phyloP scores from a whole-genome alignment of 2,888 invertebrate species.

The Nymphalis c-album region DNA sequence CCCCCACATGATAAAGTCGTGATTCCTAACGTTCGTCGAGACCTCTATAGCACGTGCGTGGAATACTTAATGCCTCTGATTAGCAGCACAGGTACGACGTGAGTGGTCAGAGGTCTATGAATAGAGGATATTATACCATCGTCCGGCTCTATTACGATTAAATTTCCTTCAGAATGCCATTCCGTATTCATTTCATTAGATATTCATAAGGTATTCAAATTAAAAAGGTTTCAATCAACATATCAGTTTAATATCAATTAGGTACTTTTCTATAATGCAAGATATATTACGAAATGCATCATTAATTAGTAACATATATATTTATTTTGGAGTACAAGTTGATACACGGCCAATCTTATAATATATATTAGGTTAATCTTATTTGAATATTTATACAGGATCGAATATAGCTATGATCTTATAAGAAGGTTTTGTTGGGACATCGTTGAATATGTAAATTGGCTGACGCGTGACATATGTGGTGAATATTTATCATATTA shows the following conservation, averaged over 20 bases:
- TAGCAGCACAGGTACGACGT: constrained; percentile 49
- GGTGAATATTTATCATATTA: too few species aligned
- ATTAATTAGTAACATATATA: not conserved
- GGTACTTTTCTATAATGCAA: too few species aligned
- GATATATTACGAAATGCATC: too few species aligned
- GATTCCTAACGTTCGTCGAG: constrained; percentile 23
- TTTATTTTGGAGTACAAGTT: not conserved
- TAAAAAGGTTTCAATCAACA: too few species aligned
- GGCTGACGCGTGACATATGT: not conserved
- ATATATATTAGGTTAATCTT: not conserved
- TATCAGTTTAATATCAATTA: too few species aligned
- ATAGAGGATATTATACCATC: not conserved
- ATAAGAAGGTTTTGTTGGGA: constrained; percentile 14
- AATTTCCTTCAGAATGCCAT: not conserved
- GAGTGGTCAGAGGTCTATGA: constrained; percentile 14
- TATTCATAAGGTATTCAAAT: too few species aligned
- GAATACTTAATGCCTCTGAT: constrained; percentile 58
- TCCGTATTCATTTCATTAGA: too few species aligned
- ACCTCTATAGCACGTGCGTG: constrained; percentile 48
- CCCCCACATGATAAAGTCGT: constrained; percentile 24
- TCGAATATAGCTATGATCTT: constrained; percentile 15
- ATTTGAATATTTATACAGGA: constrained; percentile 20
- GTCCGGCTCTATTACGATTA: not conserved
- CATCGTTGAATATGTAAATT: constrained; percentile 23
- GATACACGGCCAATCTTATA: not conserved